A percentile compares a stretch with the other conserved stretches of the same genome.
Evolutionary conservation across 2,888 invertebrate genomes (phyloP).

Genomic region (Scaeva pyrastri): DNA sequence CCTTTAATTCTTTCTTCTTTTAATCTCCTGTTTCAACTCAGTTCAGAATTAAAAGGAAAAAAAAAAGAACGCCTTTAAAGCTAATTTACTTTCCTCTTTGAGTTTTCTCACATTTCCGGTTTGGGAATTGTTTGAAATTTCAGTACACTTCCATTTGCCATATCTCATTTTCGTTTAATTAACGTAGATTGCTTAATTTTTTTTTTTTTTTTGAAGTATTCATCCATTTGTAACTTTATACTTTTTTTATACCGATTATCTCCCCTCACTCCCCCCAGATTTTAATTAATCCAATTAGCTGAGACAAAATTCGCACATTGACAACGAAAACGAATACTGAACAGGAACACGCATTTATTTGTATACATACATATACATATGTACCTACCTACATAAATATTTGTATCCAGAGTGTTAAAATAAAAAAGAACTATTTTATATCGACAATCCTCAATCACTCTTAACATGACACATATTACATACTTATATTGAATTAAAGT

Average conservation of each 20-base stretch:
- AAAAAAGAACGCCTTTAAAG: background rate
- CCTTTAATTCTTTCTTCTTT: background rate
- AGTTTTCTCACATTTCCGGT: slow-evolving; percentile 5
- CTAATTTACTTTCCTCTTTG: background rate
- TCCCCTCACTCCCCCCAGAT: background rate
- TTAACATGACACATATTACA: slow-evolving; percentile 27
- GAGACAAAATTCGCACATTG: slow-evolving; percentile 40
- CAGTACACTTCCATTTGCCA: background rate
- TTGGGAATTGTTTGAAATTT: background rate
- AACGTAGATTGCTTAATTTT: background rate
- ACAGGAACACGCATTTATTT: background rate
- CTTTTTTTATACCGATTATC: slow-evolving; percentile 12
- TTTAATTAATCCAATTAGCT: slow-evolving; percentile 60
- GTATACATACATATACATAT: background rate
- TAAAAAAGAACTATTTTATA: background rate
- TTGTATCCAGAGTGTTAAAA: background rate
- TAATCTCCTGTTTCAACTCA: background rate
- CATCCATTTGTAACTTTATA: slow-evolving; percentile 17
- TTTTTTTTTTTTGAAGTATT: background rate
- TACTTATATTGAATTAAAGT: slow-evolving; percentile 1
- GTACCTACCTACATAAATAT: background rate
- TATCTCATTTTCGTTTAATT: slow-evolving; percentile 6
- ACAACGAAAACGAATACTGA: background rate
- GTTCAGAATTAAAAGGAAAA: background rate
- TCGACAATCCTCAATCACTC: slow-evolving; percentile 38